A percentile compares a stretch with the other conserved stretches of the same genome.
Conservation (phyloP, 2,113 vertebrate species). For the Solenodon paradoxus region DNA sequence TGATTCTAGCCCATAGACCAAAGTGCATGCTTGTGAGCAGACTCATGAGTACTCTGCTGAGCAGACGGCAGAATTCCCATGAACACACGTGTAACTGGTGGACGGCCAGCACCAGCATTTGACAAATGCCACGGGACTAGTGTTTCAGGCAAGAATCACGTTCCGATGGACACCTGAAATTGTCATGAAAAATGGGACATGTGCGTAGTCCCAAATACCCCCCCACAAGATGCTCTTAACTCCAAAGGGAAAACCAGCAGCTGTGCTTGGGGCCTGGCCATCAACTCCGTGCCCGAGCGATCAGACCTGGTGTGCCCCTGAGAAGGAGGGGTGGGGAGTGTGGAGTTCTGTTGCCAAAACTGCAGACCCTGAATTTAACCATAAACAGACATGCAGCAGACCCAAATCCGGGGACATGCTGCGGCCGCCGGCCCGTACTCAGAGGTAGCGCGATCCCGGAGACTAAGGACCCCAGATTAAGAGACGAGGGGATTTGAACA, state of each 20-base stretch:
- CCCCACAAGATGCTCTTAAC: too few species aligned
- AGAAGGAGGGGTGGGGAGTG: too few species aligned
- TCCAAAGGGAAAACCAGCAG: background rate
- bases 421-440: background rate
- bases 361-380: background rate
- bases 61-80: too few species aligned
- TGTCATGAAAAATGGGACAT: fast-evolving
- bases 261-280: background rate
- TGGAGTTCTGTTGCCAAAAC: background rate
- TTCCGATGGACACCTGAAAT: too few species aligned
- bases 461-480: too few species aligned
- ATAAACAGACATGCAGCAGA: background rate
- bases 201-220: background rate
- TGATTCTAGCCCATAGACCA: background rate
- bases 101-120: fast-evolving
- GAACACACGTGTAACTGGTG: too few species aligned
- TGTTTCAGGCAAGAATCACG: background rate
- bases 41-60: too few species aligned
- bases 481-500: fast-evolving
- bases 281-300: fast-evolving
- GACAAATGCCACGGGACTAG: background rate
- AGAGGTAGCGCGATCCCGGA: too few species aligned
- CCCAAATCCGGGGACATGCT: background rate
- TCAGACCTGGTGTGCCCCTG: background rate
- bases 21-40: too few species aligned